Conservation (phyloP, 2,113 vertebrate species). For the Sinocyclocheilus grahami region DNA sequence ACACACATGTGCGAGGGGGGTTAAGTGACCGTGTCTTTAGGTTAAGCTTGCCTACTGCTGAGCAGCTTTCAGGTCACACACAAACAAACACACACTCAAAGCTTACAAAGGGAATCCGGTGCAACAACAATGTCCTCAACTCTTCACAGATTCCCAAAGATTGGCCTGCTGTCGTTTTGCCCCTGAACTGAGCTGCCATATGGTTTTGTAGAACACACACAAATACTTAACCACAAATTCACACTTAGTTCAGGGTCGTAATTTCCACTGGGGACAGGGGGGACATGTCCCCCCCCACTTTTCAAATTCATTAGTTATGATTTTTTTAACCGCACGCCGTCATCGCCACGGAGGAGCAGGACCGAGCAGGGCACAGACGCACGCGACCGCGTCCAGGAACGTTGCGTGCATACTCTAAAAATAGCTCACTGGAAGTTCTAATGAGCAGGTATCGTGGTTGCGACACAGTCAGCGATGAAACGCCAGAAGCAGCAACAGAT, state of each 20-base stretch:
- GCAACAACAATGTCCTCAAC: not conserved
- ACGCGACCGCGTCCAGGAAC: no score
- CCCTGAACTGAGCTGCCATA: not conserved
- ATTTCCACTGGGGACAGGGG: no score
- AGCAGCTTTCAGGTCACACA: slow-evolving; percentile 25
- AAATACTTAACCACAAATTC: not conserved
- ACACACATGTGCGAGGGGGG: not conserved
- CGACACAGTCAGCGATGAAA: no score
- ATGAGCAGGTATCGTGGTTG: no score
- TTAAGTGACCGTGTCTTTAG: slow-evolving; percentile 6
- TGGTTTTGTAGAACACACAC: not conserved
- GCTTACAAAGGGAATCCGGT: slow-evolving; percentile 15
- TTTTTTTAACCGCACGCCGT: no score
- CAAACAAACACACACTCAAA: slow-evolving; percentile 10
- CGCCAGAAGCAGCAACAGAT: no score
- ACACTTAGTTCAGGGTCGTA: not conserved
- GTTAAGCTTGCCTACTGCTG: slow-evolving; percentile 3
- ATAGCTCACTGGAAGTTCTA: no score
- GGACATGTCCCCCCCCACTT: no score
- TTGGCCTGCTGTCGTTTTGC: not conserved
- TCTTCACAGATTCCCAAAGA: not conserved
- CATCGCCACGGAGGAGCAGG: no score
- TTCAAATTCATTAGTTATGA: no score
- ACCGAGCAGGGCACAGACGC: no score
- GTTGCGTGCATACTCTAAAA: no score